These are phyloP conservation scores for Chamaetylas fuelleborni DNA, from an alignment of 2,113 vertebrate species.

Conservation along the genomic window DNA sequence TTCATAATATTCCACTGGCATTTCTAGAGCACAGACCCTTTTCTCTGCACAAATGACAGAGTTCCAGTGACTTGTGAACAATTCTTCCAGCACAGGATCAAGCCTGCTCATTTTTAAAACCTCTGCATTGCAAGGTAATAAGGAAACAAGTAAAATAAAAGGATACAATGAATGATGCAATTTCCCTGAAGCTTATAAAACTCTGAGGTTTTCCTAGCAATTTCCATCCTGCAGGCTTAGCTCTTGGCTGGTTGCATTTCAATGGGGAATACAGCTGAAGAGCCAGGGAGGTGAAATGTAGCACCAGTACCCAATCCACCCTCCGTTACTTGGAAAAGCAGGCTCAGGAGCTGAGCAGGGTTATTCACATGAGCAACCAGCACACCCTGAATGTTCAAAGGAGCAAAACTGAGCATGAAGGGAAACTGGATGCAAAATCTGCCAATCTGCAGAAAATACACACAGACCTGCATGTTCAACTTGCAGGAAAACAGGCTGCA, in stretches of 20 bases:
- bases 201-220: background rate
- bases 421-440: background rate
- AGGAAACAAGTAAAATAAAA: background rate
- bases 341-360: background rate
- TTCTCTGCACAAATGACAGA: background rate
- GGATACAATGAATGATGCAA: background rate
- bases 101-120: background rate
- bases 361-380: background rate
- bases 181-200: background rate
- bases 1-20: background rate
- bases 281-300: background rate
- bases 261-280: background rate
- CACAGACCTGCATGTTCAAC: background rate
- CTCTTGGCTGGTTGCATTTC: background rate
- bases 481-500: background rate
- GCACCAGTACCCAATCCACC: background rate
- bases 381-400: background rate
- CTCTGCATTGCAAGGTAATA: background rate
- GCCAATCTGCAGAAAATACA: background rate
- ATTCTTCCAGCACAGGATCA: background rate
- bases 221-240: background rate
- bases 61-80: background rate
- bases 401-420: background rate
- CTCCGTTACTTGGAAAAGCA: background rate
- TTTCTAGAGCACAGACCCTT: background rate